A percentile compares a stretch with the other conserved stretches of the same genome.
Evolutionary conservation across 2,113 vertebrate genomes (phyloP).

Genomic region (Callorhinus ursinus): DNA sequence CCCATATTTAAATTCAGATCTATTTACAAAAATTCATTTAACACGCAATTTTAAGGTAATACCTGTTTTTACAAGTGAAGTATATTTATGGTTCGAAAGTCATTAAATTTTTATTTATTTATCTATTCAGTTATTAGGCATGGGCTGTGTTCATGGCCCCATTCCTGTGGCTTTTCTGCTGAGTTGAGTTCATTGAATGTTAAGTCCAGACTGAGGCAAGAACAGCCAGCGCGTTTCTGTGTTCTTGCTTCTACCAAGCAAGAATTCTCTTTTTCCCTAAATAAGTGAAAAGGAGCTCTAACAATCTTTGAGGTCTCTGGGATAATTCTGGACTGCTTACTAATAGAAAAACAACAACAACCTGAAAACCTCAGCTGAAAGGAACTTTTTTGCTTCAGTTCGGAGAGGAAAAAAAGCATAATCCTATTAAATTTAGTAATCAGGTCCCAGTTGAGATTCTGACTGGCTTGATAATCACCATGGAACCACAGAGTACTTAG

Average conservation of each 20-base stretch:
- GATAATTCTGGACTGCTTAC: constrained; percentile 8
- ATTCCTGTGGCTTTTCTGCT: constrained; percentile 16
- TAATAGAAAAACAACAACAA: not conserved
- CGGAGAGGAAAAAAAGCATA: not conserved
- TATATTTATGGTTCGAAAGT: not conserved
- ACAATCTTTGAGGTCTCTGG: not conserved
- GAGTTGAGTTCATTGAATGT: not conserved
- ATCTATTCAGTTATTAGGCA: not conserved
- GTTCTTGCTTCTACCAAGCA: not conserved
- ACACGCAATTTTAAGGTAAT: not conserved
- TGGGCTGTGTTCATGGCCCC: not conserved
- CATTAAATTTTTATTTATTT: not conserved
- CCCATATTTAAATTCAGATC: constrained; percentile 41
- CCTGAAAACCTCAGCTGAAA: not conserved
- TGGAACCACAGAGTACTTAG: constrained; percentile 43
- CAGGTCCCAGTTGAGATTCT: constrained; percentile 27
- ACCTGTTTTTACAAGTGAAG: not conserved
- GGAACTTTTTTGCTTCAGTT: not conserved
- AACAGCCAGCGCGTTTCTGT: not conserved
- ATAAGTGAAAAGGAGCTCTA: not conserved
- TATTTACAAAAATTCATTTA: constrained; percentile 26
- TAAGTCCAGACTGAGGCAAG: not conserved
- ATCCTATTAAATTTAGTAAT: constrained; percentile 52
- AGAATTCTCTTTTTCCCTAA: not conserved
- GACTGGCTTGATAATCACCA: constrained; percentile 69